Base-by-base conservation (phyloP, 2,888 invertebrate genomes). In the Ommatoiulus sabulosus region DNA sequence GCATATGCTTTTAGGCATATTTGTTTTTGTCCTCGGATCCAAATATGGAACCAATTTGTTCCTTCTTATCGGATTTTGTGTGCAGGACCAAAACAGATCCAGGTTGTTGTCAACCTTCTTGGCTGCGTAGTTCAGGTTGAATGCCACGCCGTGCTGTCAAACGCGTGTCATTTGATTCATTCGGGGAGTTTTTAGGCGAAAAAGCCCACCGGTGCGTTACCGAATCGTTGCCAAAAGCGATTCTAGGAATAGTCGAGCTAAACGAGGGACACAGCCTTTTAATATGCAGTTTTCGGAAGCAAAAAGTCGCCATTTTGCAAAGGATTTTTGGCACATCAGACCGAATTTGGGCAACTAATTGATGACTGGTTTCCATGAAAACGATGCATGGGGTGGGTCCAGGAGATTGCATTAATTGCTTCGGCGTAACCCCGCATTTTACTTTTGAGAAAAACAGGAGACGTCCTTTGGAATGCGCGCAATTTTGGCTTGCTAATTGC, bases 101-200 rank as follows among this genome's bases (percentile, higher is more conserved):
- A 57, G 57, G 57, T 57, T 57, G 57, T 57, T 57, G 57, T 57
- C 57, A 57, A 57, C 57, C 57, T 57, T n/a, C 57, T 57, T 57
- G 57, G 57, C 57, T 57, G 7, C 15, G 57, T 52, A 52, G 57
- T n/a, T 57, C 12, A 57, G 57, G 57, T 57, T 57, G 57, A 57
- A 57, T 57, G 57, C 57, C 57, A 57, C 57, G 57, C 57, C 5
- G 57, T 57, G 57, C 57, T 57, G 57, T 57, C 57, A 57, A 57
- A 57, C 57, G 10, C n/a, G 57, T 57, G 57, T 57, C 57, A 57
- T n/a, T 57, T 57, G 57, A 57, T 57, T 57, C 57, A 57, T 57
- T 57, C 57, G 57, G 57, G 57, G 57, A 57, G 57, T 57, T 57
- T 57, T 57, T 57, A 57, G 57, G 57, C 57, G 57, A 57, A 57